phyloP scores from a whole-genome alignment of 2,888 invertebrate genomes.

The Cantharis rustica region DNA sequence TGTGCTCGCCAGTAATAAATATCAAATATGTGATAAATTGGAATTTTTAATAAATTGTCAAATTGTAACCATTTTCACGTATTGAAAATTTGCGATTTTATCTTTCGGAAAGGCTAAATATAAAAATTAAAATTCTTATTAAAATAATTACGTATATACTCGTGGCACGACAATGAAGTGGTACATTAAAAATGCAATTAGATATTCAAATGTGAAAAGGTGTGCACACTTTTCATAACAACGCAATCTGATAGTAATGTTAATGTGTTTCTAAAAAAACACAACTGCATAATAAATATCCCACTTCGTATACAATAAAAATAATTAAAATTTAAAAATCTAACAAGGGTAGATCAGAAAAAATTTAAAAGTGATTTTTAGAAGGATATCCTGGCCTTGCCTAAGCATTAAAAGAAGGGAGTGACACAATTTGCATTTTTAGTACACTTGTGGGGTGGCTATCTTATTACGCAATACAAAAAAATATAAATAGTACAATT shows the following conservation, averaged over 20 bases:
- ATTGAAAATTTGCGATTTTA: not conserved
- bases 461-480: not conserved
- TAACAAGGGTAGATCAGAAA: not conserved
- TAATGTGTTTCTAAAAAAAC: slow-evolving; percentile 32
- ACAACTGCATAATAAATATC: slow-evolving; percentile 29
- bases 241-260: slow-evolving; percentile 34
- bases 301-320: not conserved
- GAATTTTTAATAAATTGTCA: not conserved
- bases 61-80: not conserved
- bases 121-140: slow-evolving; percentile 32
- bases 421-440: not conserved
- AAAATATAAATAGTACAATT: not conserved
- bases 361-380: not conserved
- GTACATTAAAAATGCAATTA: slow-evolving; percentile 33
- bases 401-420: not conserved
- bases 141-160: slow-evolving; percentile 26
- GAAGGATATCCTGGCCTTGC: not conserved
- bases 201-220: slow-evolving; percentile 36
- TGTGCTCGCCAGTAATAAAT: not conserved
- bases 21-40: not conserved
- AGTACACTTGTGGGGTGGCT: not conserved
- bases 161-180: slow-evolving; percentile 28
- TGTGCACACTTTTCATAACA: slow-evolving; percentile 37
- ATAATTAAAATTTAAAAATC: not conserved
- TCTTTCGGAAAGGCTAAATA: slow-evolving; percentile 12